Conservation (phyloP, 2,888 invertebrate genomes). For the Oligia strigilis region DNA sequence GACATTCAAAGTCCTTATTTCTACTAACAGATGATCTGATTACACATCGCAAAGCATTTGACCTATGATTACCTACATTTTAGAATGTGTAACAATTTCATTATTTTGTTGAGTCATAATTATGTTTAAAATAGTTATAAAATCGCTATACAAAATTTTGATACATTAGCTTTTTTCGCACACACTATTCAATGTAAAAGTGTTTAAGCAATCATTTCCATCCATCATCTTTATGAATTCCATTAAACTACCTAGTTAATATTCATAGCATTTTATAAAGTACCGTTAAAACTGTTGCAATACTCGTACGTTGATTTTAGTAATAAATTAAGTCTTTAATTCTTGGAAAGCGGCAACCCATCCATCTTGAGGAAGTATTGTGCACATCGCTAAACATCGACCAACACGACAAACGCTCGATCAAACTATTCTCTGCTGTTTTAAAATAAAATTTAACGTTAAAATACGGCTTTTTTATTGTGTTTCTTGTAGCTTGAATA, state of each 20-base stretch:
- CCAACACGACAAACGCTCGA: constrained; percentile 39
- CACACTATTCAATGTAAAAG: constrained; percentile 1
- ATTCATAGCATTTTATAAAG: constrained; percentile 41
- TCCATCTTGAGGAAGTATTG: constrained; percentile 53
- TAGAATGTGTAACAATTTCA: not conserved
- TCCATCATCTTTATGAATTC: constrained; percentile 33
- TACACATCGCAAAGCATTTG: not conserved
- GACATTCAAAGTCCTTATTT: not conserved
- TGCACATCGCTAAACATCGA: constrained; percentile 31
- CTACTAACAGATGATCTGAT: no score
- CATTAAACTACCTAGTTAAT: constrained; percentile 29
- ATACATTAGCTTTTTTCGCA: not conserved
- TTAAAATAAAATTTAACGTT: constrained; percentile 9
- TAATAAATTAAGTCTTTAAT: constrained; percentile 55
- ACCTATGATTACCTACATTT: not conserved
- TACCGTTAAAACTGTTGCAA: constrained; percentile 17
- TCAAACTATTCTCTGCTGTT: constrained; percentile 35
- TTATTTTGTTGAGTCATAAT: not conserved
- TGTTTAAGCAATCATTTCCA: not conserved
- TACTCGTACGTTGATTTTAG: constrained; percentile 42
- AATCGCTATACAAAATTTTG: not conserved
- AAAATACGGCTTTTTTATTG: not conserved
- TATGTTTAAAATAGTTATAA: not conserved
- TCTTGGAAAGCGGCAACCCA: constrained; percentile 34
- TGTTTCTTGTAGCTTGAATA: not conserved